Conservation (phyloP, 1,140 invertebrate species). For the Phymorhynchus buccinoides region DNA sequence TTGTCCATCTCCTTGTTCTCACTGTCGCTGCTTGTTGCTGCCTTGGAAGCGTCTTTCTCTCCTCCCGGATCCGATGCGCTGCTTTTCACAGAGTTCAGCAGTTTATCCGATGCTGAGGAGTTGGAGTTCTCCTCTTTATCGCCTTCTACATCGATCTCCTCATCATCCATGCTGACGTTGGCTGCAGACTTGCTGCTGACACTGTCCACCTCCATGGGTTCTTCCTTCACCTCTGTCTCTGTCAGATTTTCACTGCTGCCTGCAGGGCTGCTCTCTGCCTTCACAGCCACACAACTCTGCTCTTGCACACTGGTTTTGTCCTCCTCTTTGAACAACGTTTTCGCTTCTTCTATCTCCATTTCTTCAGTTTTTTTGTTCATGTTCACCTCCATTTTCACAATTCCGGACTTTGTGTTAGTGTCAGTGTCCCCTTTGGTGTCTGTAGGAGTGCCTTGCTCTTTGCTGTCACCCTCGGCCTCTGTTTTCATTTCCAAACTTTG, state of each 20-base stretch:
- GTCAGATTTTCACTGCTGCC: constrained; percentile 17
- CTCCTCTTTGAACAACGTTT: neutral
- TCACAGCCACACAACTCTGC: neutral
- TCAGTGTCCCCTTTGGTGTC: neutral
- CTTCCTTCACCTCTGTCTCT: constrained; percentile 45
- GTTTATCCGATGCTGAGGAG: constrained; percentile 40
- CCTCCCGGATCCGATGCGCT: neutral
- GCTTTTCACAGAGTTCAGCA: constrained; percentile 39
- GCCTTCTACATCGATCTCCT: constrained; percentile 54
- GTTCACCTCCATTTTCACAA: neutral
- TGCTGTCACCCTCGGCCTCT: too few relatives aligned
- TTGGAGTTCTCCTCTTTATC: constrained; percentile 49
- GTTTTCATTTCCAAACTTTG: too few relatives aligned
- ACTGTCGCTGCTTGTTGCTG: constrained; percentile 6
- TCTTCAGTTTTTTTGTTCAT: too few relatives aligned
- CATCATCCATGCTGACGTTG: constrained; percentile 44
- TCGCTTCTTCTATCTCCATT: neutral
- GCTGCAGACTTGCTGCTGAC: constrained; percentile 2
- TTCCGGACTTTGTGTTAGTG: too few relatives aligned
- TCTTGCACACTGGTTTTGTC: neutral
- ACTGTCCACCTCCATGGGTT: constrained; percentile 22
- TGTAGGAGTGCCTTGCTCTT: too few relatives aligned
- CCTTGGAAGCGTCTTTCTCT: constrained; percentile 30
- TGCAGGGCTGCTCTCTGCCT: neutral
- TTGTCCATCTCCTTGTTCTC: constrained; percentile 1